phyloP scores from a whole-genome alignment of 1,140 invertebrate genomes.

The Myzus persicae region DNA sequence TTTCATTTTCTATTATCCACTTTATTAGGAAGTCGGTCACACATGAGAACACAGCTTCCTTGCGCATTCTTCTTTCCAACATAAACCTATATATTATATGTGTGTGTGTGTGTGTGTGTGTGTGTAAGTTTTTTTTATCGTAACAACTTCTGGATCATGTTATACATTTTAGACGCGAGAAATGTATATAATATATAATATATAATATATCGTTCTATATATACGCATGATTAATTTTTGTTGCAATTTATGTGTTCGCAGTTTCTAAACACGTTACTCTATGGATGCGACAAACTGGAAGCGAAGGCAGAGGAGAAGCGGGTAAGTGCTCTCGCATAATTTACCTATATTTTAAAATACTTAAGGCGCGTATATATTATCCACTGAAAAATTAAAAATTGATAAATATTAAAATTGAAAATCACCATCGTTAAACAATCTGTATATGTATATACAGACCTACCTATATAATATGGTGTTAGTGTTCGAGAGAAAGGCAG shows the following conservation, averaged over 20 bases:
- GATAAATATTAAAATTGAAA: neutral
- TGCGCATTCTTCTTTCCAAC: neutral
- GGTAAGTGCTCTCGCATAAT: constrained; percentile 32
- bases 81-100: neutral
- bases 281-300: constrained; percentile 56
- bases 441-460: neutral
- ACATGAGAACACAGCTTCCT: constrained; percentile 32
- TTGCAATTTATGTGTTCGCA: constrained; percentile 49
- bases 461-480: neutral
- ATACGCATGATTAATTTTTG: constrained; percentile 17
- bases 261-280: constrained; percentile 58
- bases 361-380: neutral
- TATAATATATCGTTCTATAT: neutral
- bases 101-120: neutral
- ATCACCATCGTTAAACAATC: neutral
- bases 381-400: neutral
- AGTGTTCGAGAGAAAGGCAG: constrained; percentile 23
- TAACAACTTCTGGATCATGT: constrained; percentile 20
- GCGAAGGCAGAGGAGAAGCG: constrained; percentile 55
- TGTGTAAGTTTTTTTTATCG: neutral
- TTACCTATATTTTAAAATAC: neutral
- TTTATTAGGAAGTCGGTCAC: constrained; percentile 54
- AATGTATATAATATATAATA: neutral
- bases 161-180: constrained; percentile 22
- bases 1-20: constrained; percentile 42